Percentiles rank a stretch among this genome's conserved stretches.
Conservation (phyloP, 2,113 vertebrate species). For the Cinclus cinclus region DNA sequence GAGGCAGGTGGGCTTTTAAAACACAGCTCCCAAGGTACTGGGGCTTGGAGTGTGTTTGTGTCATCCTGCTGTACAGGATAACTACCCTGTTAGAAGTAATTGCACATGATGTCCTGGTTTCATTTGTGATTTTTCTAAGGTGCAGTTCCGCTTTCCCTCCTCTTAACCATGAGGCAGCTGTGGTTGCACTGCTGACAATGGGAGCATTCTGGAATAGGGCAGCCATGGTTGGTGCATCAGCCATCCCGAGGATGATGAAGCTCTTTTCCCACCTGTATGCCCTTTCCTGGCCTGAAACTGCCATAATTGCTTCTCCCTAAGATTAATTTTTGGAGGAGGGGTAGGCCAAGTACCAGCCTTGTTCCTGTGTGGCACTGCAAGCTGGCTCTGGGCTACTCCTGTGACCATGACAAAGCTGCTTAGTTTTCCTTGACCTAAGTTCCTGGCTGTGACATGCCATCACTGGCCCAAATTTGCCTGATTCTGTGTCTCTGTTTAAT, state of each 20-base stretch:
- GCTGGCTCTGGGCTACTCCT: neutral
- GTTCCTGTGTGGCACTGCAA: rapidly evolving
- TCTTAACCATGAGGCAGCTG: neutral
- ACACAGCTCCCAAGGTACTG: neutral
- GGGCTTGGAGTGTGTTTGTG: neutral
- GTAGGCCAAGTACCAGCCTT: neutral
- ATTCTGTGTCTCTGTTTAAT: neutral
- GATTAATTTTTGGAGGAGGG: neutral
- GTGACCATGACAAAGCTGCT: neutral
- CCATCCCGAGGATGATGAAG: neutral
- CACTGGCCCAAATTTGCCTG: neutral
- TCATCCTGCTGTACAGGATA: neutral
- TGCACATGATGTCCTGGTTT: neutral
- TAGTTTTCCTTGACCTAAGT: neutral
- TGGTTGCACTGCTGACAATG: neutral
- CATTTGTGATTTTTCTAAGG: neutral
- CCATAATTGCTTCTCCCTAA: neutral
- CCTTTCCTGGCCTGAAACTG: neutral
- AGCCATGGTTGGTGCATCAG: neutral
- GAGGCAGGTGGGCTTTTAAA: constrained; percentile 13
- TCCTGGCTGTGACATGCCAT: neutral
- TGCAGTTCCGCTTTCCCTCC: neutral
- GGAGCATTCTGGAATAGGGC: neutral
- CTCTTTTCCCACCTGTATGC: neutral
- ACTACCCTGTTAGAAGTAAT: constrained; percentile 20